A percentile compares a stretch with the other conserved stretches of the same genome.
Evolutionary conservation across 2,888 invertebrate species (phyloP).

Genomic region (Cecidostiba fungosa): DNA sequence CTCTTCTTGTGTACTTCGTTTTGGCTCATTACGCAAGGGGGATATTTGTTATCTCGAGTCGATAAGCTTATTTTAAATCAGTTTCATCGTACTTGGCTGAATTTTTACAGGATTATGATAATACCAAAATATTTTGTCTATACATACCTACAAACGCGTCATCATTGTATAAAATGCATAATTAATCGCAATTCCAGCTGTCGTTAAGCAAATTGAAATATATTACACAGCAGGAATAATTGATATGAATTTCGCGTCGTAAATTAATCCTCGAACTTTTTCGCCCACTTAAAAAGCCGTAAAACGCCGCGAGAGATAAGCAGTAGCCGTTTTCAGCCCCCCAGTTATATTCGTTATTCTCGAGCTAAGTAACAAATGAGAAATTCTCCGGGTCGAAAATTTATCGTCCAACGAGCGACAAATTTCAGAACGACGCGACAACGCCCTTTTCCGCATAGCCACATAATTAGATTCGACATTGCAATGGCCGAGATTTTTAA

Average conservation of each 20-base stretch:
- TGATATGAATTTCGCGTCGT: conserved; percentile 6
- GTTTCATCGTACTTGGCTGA: background rate
- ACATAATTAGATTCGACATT: conserved; percentile 60
- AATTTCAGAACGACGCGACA: conserved; percentile 52
- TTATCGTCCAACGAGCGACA: conserved; percentile 34
- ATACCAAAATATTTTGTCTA: too few species aligned
- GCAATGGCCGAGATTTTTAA: conserved; percentile 29
- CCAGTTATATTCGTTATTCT: background rate
- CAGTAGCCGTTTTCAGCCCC: background rate
- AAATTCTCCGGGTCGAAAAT: conserved; percentile 35
- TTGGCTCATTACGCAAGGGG: background rate
- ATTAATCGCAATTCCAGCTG: background rate
- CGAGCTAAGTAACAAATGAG: conserved; percentile 26
- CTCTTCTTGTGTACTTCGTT: background rate
- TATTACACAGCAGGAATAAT: background rate
- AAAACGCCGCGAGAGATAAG: conserved; percentile 22
- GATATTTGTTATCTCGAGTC: background rate
- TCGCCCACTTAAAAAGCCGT: conserved; percentile 8
- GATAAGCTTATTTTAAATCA: background rate
- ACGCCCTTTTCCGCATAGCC: conserved; percentile 61
- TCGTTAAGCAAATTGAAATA: background rate
- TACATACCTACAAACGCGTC: too few species aligned
- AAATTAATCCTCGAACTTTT: conserved; percentile 2
- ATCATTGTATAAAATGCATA: background rate
- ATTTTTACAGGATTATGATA: too few species aligned